Evolutionary conservation across 2,888 invertebrate genomes (phyloP), one percentile per base, ranked within the genome.

Genomic region (Harpalus rufipes): DNA sequence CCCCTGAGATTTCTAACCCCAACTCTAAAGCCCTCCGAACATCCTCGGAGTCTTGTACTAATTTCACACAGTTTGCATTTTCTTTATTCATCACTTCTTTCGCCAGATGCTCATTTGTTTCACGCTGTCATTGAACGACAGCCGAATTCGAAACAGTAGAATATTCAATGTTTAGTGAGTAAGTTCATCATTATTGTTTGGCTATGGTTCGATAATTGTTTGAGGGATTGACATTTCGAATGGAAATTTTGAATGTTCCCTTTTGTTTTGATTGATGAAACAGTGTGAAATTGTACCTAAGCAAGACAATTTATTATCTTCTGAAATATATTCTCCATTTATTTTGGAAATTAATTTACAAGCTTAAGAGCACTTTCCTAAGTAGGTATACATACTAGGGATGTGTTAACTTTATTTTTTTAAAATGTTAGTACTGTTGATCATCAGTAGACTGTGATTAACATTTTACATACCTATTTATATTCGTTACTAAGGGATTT

Each of bases 41-140:
- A 7, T 14, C 10, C 16, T n/a, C n/a, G 14, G 16, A 59, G 18
- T 61, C 44, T 61, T 61, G 61, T 61, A 10, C 63, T 63, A 63
- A 63, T 63, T 63, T 63, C 63, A 63, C 63, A 63, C 63, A 63
- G 63, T 63, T 63, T 63, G 63, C 63, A 25, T 12, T 63, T 63
- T 63, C 63, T 63, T 63, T 63, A 63, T 63, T 63, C 18, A 63
- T 21, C 63, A 21, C 63, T 12, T 63, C 21, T 63, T 63, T 10
- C 25, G 63, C 18, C 21, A 21, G 21, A 25, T 25, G 21, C 10
- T 63, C 63, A 63, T 63, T 63, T 63, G 63, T 63, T 63, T 63
- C 63, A 5, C 21, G 0, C 8, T 59, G 14, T 7, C 18, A 59
- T 59, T 59, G 16, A 25, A 63, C 25, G 25, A 25, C 21, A 18